Conservation (phyloP, 2,797 vertebrate species). For the Sebastes taczanowskii region DNA sequence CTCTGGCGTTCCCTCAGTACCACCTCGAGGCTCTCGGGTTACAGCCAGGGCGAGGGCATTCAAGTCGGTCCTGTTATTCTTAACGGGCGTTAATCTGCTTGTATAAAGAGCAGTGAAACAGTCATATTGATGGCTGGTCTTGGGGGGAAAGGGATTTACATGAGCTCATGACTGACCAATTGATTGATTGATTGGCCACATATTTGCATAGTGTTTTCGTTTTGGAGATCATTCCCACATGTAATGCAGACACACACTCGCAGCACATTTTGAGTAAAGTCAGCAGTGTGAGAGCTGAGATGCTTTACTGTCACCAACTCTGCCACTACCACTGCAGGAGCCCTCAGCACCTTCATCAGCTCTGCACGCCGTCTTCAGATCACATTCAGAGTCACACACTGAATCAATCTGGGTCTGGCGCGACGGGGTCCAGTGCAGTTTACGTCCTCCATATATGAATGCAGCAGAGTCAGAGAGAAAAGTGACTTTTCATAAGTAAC, state of each 20-base stretch:
- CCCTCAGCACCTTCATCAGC: slow-evolving; percentile 44
- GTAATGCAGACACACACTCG: not conserved
- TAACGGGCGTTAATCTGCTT: slow-evolving; percentile 47
- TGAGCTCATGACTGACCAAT: slow-evolving; percentile 1
- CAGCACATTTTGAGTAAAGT: not conserved
- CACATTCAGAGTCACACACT: slow-evolving; percentile 53
- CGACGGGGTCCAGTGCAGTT: slow-evolving; percentile 32
- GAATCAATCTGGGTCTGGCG: slow-evolving; percentile 45
- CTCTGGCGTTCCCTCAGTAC: slow-evolving; percentile 49
- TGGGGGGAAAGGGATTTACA: slow-evolving; percentile 20
- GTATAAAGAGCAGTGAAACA: slow-evolving; percentile 29
- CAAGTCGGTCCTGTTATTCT: slow-evolving; percentile 65
- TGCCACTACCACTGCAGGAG: slow-evolving; percentile 6
- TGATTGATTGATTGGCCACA: slow-evolving; percentile 28
- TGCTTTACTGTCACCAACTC: slow-evolving; percentile 26
- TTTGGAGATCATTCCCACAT: slow-evolving; percentile 3
- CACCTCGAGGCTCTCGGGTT: slow-evolving; percentile 69
- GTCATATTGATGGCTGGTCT: slow-evolving; percentile 12
- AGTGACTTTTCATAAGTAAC: slow-evolving; percentile 52
- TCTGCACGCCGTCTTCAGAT: slow-evolving; percentile 57
- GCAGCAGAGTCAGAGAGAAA: slow-evolving; percentile 38
- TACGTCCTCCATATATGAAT: slow-evolving; percentile 19
- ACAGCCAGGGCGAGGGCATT: slow-evolving; percentile 60
- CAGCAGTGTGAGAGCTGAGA: slow-evolving; percentile 31
- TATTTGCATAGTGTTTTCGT: slow-evolving; percentile 10